Base-by-base conservation (phyloP, 2,888 invertebrate genomes). In the Pandemis cinnamomeana region DNA sequence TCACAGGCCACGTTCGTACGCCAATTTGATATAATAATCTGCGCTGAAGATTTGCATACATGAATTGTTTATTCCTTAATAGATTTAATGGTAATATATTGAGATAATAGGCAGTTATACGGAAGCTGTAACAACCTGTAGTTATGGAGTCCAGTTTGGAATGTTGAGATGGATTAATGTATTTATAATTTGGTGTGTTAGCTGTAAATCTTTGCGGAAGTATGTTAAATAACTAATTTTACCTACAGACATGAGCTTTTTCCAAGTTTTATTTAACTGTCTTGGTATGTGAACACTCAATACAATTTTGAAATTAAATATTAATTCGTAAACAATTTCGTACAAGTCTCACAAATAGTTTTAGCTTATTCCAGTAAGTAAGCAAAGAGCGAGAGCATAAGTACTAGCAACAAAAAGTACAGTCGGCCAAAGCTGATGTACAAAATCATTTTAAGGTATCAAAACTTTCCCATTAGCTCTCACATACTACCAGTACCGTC, bases 1-100 rank as follows among this genome's bases (percentile, higher is more conserved):
- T 86, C 84, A 83, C 80, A 76, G 78, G 72, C 76, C 77, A 81
- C 77, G 82, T 78, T 79, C 71, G 75, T 55, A 67, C 75, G 67
- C 80, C 82, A 80, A 85, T 82, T 87, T 86, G 84, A 88, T 86
- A 85, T 82, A 84, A 86, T 86, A 87, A 87, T 86, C 81, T 79
- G 7, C 71, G 48, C 15, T 27, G 74, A 75, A 51, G 75, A 75
- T 77, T 74, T 67, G 67, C 74, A 74, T 74, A 74, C 62, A 71
- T 71, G 74, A 74, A 74, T 74, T 74, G 74, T 71, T 74, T 71
- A 74, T 70, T 64, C 60, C 51, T 63, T 71, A 74, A 74, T 61
- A 61, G 70, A 67, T 67, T 67, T 71, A 67, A 74, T 67, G 71
- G 71, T 55, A 74, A 74, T 74, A 66, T 75, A 72, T 72, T 70